Evolutionary conservation across 2,888 invertebrate species (phyloP).

Genomic region (Philereme transversata): DNA sequence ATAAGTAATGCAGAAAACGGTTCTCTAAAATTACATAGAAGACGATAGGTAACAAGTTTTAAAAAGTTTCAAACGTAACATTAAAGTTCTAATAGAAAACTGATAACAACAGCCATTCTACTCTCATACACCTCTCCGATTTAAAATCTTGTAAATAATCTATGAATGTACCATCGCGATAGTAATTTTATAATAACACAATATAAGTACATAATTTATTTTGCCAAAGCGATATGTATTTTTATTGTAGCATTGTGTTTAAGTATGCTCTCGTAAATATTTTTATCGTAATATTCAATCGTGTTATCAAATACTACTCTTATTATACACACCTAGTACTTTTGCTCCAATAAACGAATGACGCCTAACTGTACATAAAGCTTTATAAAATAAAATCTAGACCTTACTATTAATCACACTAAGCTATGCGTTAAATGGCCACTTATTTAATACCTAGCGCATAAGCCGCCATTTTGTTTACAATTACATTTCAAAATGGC

Average conservation of each 20-base stretch:
- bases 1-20: conserved; percentile 35
- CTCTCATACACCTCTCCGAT: conserved; percentile 40
- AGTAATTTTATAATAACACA: conserved; percentile 51
- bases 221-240: conserved; percentile 82
- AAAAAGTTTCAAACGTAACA: conserved; percentile 51
- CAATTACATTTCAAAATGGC: conserved; percentile 59
- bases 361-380: conserved; percentile 81
- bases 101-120: conserved; percentile 40
- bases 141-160: conserved; percentile 59
- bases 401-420: conserved; percentile 72
- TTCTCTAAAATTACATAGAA: conserved; percentile 31
- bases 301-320: conserved; percentile 81
- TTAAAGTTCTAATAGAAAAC: conserved; percentile 45
- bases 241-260: conserved; percentile 79
- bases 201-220: conserved; percentile 44
- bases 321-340: conserved; percentile 75
- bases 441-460: conserved; percentile 60
- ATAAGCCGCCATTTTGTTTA: conserved; percentile 58
- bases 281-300: conserved; percentile 61
- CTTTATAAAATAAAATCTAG: conserved; percentile 80
- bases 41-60: conserved; percentile 45
- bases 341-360: conserved; percentile 70
- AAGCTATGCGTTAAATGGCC: conserved; percentile 75
- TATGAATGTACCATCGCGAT: conserved; percentile 56
- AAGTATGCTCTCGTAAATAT: conserved; percentile 66